Base-by-base conservation (phyloP, 2,888 invertebrate species). In the Salticus scenicus region DNA sequence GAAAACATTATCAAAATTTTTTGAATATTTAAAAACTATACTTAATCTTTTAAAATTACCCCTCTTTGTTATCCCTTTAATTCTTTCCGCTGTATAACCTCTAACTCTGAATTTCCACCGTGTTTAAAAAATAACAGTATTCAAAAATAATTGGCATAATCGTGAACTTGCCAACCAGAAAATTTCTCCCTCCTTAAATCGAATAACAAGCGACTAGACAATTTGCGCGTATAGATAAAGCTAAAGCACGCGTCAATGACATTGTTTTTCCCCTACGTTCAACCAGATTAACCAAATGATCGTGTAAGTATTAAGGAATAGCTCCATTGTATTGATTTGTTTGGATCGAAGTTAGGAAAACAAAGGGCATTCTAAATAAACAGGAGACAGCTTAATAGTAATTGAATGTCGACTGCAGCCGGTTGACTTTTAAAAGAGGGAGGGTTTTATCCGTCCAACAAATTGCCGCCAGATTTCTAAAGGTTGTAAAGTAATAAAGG, bases 401-500 rank as follows among this genome's bases (percentile, higher is more conserved):
- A 82, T 82, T 64, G 82, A 51, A 76, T 30, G 82, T 82, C 82
- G 42, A 42, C 30, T 64, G 47, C 82, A 82, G 75, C 42, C 33
- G 67, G 27, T 24, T 31, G 10, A 14, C 33, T 20, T 12, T 70
- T 37, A 10, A 33, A 10, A 4, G 33, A 30, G 42, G 41, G 41
- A 20, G n/a, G 20, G 70, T 70, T 51, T 24, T 4, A 37, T 10
- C 5, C 5, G 24, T 1, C 5, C 20, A 57, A 5, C 20, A 57
- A 57, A 12, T 57, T 57, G 24, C 57, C 24, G 57, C 24, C 57
- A 57, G 4, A 57, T 57, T 57, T 57, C 4, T 24, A 12, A 57
- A 57, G 57, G 24, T 57, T 57, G 12, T 24, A 24, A 24, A 24
- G 24, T 24, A 12, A 1, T 47, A 47, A 47, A 37, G 37, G 37